Evolutionary conservation across 2,797 vertebrate species (phyloP).

Genomic region (Lacerta agilis): DNA sequence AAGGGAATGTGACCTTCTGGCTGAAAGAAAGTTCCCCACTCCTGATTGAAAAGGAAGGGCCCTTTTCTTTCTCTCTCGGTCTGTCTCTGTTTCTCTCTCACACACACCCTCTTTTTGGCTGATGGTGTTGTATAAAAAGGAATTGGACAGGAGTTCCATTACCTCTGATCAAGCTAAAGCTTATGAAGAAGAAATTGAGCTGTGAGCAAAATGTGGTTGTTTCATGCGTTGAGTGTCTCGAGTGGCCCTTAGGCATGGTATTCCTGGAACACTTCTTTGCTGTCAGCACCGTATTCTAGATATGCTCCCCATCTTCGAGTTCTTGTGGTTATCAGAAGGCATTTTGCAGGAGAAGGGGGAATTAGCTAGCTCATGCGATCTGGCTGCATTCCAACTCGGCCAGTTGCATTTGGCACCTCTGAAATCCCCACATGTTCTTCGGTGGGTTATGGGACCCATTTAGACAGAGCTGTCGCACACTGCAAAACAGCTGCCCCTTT

Average conservation of each 20-base stretch:
- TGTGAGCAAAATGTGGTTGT: not conserved
- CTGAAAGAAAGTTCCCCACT: too few species aligned
- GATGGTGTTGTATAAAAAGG: not conserved
- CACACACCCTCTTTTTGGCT: not conserved
- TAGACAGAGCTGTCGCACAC: not conserved
- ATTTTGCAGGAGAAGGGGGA: slow-evolving; percentile 4
- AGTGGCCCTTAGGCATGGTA: not conserved
- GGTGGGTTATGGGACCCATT: not conserved
- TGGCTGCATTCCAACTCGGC: not conserved
- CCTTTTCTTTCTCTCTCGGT: too few species aligned
- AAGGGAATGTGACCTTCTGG: too few species aligned
- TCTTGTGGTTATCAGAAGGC: not conserved
- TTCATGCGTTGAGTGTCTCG: not conserved
- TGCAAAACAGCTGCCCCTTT: slow-evolving; percentile 37
- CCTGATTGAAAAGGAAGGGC: too few species aligned
- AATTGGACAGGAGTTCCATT: not conserved
- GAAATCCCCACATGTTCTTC: slow-evolving; percentile 6
- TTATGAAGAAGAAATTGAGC: not conserved
- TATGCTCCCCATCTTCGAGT: not conserved
- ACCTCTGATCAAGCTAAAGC: not conserved
- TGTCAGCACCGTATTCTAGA: not conserved
- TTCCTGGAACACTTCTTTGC: not conserved
- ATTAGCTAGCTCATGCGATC: not conserved
- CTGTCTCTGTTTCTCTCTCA: not conserved
- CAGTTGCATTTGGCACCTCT: not conserved